Evolutionary conservation across 2,888 invertebrate genomes (phyloP).

Genomic region (Cantharis rufa): DNA sequence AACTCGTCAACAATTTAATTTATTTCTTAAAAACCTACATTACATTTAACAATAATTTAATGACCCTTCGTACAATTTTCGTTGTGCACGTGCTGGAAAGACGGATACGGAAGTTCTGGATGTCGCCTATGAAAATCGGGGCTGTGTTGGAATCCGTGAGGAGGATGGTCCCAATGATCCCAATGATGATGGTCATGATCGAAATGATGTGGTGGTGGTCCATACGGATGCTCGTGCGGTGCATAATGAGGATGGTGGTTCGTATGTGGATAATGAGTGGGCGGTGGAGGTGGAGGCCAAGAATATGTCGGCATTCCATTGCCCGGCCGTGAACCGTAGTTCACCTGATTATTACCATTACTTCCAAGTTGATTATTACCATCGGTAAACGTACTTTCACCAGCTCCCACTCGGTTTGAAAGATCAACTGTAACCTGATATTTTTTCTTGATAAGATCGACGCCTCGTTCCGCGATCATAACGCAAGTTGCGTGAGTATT

Average conservation of each 20-base stretch:
- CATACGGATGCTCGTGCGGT: neutral
- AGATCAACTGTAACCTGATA: constrained; percentile 36
- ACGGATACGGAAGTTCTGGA: constrained; percentile 29
- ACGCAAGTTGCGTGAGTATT: constrained; percentile 54
- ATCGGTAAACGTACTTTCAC: neutral
- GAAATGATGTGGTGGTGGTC: neutral
- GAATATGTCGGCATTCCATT: neutral
- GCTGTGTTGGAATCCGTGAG: constrained; percentile 16
- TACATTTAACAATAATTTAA: neutral
- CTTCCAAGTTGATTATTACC: neutral
- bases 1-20: neutral
- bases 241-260: neutral
- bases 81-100: neutral
- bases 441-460: constrained; percentile 50
- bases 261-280: neutral
- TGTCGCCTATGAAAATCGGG: constrained; percentile 30
- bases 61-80: neutral
- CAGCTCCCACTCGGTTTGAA: constrained; percentile 9
- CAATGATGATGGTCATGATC: too few species aligned
- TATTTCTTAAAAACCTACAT: neutral
- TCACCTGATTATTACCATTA: neutral
- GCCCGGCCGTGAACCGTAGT: neutral
- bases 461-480: constrained; percentile 54
- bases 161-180: neutral
- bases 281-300: neutral